Evolutionary conservation across 2,888 invertebrate genomes (phyloP).

Genomic region (Hyposoter dolosus): DNA sequence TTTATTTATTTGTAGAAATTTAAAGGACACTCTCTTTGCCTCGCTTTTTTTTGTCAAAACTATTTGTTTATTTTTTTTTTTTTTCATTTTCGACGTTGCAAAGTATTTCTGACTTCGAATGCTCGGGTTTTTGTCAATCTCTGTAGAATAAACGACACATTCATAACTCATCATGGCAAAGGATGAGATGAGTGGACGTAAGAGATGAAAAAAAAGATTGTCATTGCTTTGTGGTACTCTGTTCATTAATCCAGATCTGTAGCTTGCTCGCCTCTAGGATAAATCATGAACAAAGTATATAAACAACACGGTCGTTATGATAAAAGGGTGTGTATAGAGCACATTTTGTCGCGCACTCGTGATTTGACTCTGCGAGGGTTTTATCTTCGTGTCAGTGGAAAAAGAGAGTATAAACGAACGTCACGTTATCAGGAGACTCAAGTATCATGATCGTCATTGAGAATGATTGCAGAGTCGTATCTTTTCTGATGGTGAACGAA

Average conservation of each 20-base stretch:
- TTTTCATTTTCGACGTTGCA: no score
- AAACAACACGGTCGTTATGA: neutral
- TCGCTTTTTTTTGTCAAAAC: no score
- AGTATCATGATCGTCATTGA: conserved; percentile 42
- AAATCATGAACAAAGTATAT: conserved; percentile 26
- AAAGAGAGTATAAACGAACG: neutral
- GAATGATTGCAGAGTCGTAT: neutral
- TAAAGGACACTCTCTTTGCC: no score
- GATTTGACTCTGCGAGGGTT: conserved; percentile 21
- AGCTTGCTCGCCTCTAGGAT: neutral
- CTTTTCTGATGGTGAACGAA: neutral
- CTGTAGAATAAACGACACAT: neutral
- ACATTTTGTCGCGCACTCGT: conserved; percentile 18
- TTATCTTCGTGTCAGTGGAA: conserved; percentile 21
- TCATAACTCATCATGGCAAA: neutral
- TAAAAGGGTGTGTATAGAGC: neutral
- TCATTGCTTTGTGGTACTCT: neutral
- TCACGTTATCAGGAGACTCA: conserved; percentile 44
- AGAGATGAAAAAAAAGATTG: neutral
- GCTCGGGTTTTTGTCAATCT: neutral
- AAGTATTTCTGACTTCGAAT: no score
- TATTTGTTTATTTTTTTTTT: no score
- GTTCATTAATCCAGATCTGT: conserved; percentile 26
- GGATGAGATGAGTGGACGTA: neutral
- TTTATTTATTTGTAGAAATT: no score